phyloP scores from a whole-genome alignment of 2,113 vertebrate genomes.

The Mesocricetus auratus region DNA sequence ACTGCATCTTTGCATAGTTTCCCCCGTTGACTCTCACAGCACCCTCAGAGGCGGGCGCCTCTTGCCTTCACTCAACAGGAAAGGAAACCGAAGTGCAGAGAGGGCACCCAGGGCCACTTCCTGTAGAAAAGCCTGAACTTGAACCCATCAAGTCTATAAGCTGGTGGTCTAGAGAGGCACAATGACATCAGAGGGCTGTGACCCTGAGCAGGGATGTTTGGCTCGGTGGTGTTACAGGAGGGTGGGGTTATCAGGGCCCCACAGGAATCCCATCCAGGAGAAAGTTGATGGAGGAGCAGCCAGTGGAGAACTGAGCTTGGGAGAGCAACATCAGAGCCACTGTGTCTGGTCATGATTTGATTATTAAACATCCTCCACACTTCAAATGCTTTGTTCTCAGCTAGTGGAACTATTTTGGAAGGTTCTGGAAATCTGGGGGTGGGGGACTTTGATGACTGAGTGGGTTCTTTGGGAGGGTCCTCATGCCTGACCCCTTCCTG shows the following conservation, averaged over 20 bases:
- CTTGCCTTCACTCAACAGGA: background rate
- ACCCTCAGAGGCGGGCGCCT: background rate
- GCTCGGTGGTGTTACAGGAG: too few species aligned
- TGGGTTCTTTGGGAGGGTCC: background rate
- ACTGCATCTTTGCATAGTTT: fast-evolving
- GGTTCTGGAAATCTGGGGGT: background rate
- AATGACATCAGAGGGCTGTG: background rate
- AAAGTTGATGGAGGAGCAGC: too few species aligned
- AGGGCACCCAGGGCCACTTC: background rate
- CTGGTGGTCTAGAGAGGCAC: background rate
- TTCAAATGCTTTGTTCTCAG: background rate
- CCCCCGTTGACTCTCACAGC: fast-evolving
- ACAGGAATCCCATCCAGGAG: background rate
- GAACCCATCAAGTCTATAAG: background rate
- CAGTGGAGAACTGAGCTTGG: background rate
- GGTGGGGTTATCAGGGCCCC: background rate
- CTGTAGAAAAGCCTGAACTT: background rate
- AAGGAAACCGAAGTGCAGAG: background rate
- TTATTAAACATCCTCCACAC: too few species aligned
- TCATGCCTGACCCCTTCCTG: background rate
- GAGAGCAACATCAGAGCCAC: background rate
- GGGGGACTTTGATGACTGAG: background rate
- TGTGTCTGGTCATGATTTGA: too few species aligned
- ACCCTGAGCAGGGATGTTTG: background rate
- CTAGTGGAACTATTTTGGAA: background rate